Conservation (phyloP, 2,888 invertebrate genomes). For the Drosophila koepferae region DNA sequence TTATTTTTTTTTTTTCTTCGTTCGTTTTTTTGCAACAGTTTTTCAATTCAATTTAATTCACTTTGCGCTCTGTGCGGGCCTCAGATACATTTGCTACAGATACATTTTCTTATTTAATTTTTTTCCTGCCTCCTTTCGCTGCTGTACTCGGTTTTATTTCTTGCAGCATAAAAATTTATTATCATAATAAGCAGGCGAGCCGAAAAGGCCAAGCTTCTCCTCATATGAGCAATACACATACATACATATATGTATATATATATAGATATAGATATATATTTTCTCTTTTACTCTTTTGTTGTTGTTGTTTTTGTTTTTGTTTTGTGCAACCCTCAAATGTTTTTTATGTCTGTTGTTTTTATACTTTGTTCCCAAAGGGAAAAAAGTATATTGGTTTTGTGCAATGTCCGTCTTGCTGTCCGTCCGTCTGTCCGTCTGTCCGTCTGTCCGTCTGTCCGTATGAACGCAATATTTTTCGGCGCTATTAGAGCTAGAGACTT, state of each 20-base stretch:
- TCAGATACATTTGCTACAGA: slow-evolving; percentile 44
- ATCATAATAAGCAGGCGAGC: slow-evolving; percentile 74
- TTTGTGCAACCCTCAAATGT: slow-evolving; percentile 65
- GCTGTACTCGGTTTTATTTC: slow-evolving; percentile 71
- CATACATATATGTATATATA: slow-evolving; percentile 6
- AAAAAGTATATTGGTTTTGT: too few relatives aligned
- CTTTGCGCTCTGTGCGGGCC: slow-evolving; percentile 58
- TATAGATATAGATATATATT: slow-evolving; percentile 7
- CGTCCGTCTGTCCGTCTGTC: too few relatives aligned
- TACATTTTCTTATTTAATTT: slow-evolving; percentile 63
- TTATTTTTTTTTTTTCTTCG: neutral
- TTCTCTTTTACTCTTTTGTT: neutral
- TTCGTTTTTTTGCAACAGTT: slow-evolving; percentile 59
- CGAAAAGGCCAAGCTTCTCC: slow-evolving; percentile 45
- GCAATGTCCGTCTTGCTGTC: too few relatives aligned
- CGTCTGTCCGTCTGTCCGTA: too few relatives aligned
- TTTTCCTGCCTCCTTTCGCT: slow-evolving; percentile 29
- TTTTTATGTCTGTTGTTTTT: slow-evolving; percentile 66
- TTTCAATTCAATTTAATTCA: slow-evolving; percentile 80
- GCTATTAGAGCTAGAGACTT: too few relatives aligned
- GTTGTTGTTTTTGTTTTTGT: slow-evolving; percentile 1
- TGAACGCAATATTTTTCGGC: too few relatives aligned
- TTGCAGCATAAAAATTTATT: slow-evolving; percentile 78
- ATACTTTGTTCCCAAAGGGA: too few relatives aligned
- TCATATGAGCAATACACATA: slow-evolving; percentile 29